Conservation (phyloP, 2,888 invertebrate genomes). For the Amblyjoppa proteus region DNA sequence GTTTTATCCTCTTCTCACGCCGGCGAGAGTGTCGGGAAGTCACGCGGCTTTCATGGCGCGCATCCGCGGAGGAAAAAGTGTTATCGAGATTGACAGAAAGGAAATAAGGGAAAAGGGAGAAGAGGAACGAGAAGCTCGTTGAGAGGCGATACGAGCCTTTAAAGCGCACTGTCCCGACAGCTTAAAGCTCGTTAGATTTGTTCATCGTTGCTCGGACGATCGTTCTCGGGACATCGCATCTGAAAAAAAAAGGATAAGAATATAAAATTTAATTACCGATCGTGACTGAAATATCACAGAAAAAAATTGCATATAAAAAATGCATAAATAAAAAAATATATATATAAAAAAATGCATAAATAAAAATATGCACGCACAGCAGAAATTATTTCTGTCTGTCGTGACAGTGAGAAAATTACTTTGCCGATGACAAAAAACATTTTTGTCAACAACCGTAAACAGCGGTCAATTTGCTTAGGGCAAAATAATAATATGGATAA, state of each 20-base stretch:
- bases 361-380: not conserved
- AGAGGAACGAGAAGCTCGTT: constrained; percentile 5
- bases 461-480: no score
- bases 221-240: constrained; percentile 26
- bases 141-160: constrained; percentile 13
- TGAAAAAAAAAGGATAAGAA: constrained; percentile 18
- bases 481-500: not conserved
- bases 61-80: constrained; percentile 13
- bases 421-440: no score
- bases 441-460: no score
- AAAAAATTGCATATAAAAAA: not conserved
- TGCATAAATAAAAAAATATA: no score
- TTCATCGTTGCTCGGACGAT: constrained; percentile 27
- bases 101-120: constrained; percentile 6
- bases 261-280: not conserved
- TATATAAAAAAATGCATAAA: not conserved
- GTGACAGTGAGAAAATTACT: no score
- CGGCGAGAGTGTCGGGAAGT: constrained; percentile 27
- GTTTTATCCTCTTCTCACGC: constrained; percentile 30
- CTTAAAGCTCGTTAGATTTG: constrained; percentile 34
- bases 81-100: constrained; percentile 6
- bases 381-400: no score
- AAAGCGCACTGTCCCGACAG: constrained; percentile 18
- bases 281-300: not conserved
- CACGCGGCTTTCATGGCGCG: constrained; percentile 46